These are phyloP conservation scores for Drosophila paracracens DNA, from an alignment of 2,888 invertebrate genomes.

Conservation along the genomic window DNA sequence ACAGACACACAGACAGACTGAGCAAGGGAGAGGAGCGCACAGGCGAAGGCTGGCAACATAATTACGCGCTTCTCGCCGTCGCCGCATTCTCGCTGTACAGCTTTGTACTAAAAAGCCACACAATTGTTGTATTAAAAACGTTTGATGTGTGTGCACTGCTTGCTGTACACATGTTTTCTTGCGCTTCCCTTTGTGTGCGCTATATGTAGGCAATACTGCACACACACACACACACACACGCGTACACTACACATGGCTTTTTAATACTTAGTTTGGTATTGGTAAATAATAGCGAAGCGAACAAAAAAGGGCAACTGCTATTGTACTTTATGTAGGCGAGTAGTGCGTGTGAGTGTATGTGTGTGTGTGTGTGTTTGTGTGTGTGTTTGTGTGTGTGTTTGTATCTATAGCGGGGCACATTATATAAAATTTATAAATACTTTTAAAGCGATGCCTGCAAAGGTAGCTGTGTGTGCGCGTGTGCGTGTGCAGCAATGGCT, in stretches of 20 bases:
- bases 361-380: not conserved
- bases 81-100: slow-evolving; percentile 29
- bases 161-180: slow-evolving; percentile 50
- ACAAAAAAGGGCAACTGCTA: slow-evolving; percentile 66
- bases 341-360: slow-evolving; percentile 20
- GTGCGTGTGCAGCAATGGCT: not conserved
- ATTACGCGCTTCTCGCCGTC: slow-evolving; percentile 40
- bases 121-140: slow-evolving; percentile 69
- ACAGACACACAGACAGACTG: not conserved
- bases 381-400: slow-evolving; percentile 30
- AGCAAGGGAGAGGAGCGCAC: not conserved
- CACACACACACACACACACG: slow-evolving; percentile 13
- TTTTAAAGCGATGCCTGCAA: slow-evolving; percentile 64
- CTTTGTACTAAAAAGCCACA: slow-evolving; percentile 70
- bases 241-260: slow-evolving; percentile 33
- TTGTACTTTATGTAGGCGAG: slow-evolving; percentile 64
- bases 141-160: slow-evolving; percentile 40
- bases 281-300: slow-evolving; percentile 65
- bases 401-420: slow-evolving; percentile 56
- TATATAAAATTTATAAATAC: slow-evolving; percentile 79
- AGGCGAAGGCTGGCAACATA: slow-evolving; percentile 47
- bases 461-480: slow-evolving; percentile 21
- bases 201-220: slow-evolving; percentile 41
- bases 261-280: slow-evolving; percentile 69
- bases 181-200: slow-evolving; percentile 19